Evolutionary conservation across 1,140 invertebrate genomes (phyloP).

Genomic region (Physella acuta): DNA sequence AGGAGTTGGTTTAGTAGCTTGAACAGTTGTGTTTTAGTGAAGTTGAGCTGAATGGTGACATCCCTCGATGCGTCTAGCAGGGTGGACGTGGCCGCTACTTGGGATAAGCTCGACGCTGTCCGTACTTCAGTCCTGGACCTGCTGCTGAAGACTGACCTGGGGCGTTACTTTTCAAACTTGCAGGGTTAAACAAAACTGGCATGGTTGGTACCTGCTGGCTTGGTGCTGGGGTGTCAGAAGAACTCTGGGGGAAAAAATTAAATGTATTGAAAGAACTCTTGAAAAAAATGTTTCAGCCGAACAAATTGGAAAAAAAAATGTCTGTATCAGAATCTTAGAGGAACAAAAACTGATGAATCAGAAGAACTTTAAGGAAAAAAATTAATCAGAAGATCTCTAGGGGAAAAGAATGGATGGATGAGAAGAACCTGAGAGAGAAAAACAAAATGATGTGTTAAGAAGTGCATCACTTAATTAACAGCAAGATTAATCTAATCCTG

Average conservation of each 20-base stretch:
- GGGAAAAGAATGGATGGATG: too few relatives aligned
- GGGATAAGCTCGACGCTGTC: slow-evolving; percentile 43
- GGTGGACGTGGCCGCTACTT: slow-evolving; percentile 27
- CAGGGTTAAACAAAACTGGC: slow-evolving; percentile 55
- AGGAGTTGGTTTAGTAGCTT: neutral
- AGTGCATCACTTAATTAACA: too few relatives aligned
- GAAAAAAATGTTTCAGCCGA: neutral
- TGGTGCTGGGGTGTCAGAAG: neutral
- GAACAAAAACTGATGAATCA: neutral
- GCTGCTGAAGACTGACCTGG: slow-evolving; percentile 13
- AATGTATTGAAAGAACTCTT: neutral
- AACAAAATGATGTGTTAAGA: too few relatives aligned
- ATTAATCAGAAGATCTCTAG: too few relatives aligned
- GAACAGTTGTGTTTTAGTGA: neutral
- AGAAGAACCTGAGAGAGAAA: too few relatives aligned
- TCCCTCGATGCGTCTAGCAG: neutral
- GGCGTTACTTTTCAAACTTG: slow-evolving; percentile 36
- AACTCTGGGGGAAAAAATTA: neutral
- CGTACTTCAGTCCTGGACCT: slow-evolving; percentile 32
- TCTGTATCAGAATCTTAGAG: neutral
- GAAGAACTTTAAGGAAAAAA: slow-evolving; percentile 3
- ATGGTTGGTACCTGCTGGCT: slow-evolving; percentile 1
- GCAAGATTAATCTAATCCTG: too few relatives aligned
- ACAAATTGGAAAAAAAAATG: neutral
- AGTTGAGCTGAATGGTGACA: neutral